These are phyloP conservation scores for Pharmacophagus antenor DNA, from an alignment of 2,888 invertebrate species.

Conservation along the genomic window DNA sequence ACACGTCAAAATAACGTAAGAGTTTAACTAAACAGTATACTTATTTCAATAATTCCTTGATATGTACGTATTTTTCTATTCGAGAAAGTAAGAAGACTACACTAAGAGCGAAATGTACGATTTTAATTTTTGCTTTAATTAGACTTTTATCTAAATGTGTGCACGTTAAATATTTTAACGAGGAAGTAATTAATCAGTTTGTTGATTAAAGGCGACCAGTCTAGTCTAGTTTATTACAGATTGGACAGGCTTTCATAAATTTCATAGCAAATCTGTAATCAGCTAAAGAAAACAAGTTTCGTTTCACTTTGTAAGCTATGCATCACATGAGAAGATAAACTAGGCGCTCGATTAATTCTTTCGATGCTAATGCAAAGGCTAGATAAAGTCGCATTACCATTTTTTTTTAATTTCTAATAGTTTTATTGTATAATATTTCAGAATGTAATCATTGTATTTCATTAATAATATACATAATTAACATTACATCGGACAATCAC, in stretches of 20 bases:
- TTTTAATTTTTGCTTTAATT: not conserved
- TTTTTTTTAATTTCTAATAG: too few relatives aligned
- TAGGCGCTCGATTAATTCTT: conserved; percentile 18
- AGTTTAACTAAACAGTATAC: too few relatives aligned
- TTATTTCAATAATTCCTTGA: too few relatives aligned
- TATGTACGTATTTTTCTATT: not conserved
- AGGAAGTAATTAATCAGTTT: conserved; percentile 4
- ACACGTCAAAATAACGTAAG: too few relatives aligned
- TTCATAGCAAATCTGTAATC: conserved; percentile 28
- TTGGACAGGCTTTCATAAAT: conserved; percentile 30
- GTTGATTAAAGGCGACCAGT: conserved; percentile 6
- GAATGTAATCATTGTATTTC: too few relatives aligned
- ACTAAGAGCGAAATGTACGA: not conserved
- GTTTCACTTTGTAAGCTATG: conserved; percentile 28
- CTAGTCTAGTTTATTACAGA: conserved; percentile 23
- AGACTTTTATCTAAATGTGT: not conserved
- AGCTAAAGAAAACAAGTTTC: conserved; percentile 24
- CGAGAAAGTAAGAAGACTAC: not conserved
- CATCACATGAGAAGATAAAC: conserved; percentile 19
- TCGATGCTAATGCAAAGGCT: not conserved
- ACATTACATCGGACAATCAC: too few relatives aligned
- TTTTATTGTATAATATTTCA: too few relatives aligned
- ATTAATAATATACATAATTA: too few relatives aligned
- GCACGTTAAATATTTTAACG: not conserved
- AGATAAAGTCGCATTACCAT: not conserved